A percentile compares a stretch with the other conserved stretches of the same genome.
Evolutionary conservation across 2,113 vertebrate genomes (phyloP).

Genomic region (Grallaria varia): DNA sequence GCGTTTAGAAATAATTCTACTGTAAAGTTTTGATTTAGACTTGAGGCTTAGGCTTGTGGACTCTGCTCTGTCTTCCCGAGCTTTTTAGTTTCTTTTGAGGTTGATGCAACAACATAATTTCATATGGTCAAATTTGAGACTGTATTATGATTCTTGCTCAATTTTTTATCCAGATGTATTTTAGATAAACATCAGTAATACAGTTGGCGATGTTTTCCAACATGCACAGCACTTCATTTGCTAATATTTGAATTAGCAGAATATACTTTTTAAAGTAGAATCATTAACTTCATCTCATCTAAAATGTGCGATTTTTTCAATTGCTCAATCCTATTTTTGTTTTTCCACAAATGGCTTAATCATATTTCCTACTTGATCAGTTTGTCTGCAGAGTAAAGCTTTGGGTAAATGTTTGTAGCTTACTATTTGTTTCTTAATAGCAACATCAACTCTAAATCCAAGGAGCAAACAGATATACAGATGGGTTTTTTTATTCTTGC

Average conservation of each 20-base stretch:
- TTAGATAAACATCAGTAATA: neutral
- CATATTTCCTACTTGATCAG: neutral
- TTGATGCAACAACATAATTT: neutral
- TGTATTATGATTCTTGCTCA: neutral
- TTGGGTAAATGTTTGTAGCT: neutral
- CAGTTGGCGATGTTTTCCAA: neutral
- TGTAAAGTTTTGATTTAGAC: neutral
- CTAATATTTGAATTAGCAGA: neutral
- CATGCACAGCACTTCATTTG: neutral
- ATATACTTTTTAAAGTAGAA: neutral
- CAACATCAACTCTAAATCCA: neutral
- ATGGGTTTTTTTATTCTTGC: neutral
- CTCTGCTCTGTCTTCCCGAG: neutral
- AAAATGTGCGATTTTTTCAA: neutral
- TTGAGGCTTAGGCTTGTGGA: neutral
- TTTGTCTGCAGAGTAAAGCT: neutral
- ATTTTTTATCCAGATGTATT: neutral
- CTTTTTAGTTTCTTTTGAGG: neutral
- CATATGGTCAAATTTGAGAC: neutral
- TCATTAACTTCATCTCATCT: neutral
- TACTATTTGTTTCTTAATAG: neutral
- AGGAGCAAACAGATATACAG: neutral
- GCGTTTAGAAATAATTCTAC: neutral
- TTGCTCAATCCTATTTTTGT: neutral
- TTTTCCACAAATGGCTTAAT: neutral